Base-by-base conservation (phyloP, 1,140 invertebrate species). In the Diabrotica undecimpunctata region DNA sequence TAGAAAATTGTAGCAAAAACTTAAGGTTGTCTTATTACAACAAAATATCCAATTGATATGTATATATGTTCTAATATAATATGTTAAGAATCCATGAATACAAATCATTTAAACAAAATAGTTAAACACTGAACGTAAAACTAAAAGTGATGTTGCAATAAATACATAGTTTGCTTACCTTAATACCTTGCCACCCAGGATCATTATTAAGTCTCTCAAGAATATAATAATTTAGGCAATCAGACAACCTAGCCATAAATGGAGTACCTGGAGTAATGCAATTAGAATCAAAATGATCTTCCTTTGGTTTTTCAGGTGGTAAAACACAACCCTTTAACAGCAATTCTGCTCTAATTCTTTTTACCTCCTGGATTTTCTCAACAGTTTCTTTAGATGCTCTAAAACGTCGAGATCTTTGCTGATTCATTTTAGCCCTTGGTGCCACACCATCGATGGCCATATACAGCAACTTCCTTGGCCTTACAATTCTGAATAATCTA, bases 361-460 rank as follows among this genome's bases (percentile, higher is more conserved):
- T 83, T 50, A 99, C 87, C 81, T 97, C 94, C 53, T 88, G 83
- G 56, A 90, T 85, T 79, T 99, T 99, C 80, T 99, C 97, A 36
- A 81, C 82, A 5, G 90, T 85, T 83, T 99, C 98, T 80, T 99
- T 99, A 0, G 96, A 94, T 0, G 97, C 96, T 46, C 98, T 84
- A 78, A 99, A 99, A 73, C 97, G 84, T 70, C 98, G 84, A 12
- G 96, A 99, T 72, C 98, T 83, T 79, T 99, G 98, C 78, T 99
- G 98, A 81, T 99, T 99, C 98, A 99, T 99, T 84, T 99, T 99
- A 10, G 96, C 97, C 77, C 96, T 83, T 5, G 96, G 96, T 14
- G 96, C 96, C 68, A 99, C 97, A 68, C 98, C 98, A 85, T 99
- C 98, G 80, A 99, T 98, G 54, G 98, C 98, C 97, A 99, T 99